phyloP scores from a whole-genome alignment of 1,140 invertebrate species.

The Ips nitidus region DNA sequence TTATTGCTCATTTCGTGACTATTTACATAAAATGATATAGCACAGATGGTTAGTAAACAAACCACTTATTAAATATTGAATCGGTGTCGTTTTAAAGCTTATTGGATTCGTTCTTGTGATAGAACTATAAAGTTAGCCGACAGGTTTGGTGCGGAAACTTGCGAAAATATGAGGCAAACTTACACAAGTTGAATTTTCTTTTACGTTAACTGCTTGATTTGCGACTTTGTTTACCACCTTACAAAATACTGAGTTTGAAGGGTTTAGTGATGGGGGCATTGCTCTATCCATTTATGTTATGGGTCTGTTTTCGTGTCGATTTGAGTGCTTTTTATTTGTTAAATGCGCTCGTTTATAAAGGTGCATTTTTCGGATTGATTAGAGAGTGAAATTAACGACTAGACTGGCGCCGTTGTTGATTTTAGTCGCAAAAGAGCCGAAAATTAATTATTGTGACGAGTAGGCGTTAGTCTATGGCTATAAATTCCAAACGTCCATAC shows the following conservation, averaged over 20 bases:
- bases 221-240: conserved; percentile 19
- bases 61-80: too few species aligned
- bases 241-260: background rate
- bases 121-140: too few species aligned
- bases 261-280: background rate
- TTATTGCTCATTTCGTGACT: background rate
- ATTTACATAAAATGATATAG: too few species aligned
- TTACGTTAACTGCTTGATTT: conserved; percentile 18
- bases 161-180: background rate
- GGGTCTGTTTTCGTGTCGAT: too few species aligned
- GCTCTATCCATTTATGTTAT: background rate
- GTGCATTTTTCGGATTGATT: too few species aligned
- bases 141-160: background rate
- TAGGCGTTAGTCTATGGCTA: background rate
- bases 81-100: too few species aligned
- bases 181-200: background rate
- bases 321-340: too few species aligned
- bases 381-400: too few species aligned
- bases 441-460: background rate
- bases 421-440: background rate
- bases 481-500: background rate
- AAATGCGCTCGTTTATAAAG: too few species aligned
- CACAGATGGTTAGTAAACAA: too few species aligned
- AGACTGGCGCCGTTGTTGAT: background rate
- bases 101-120: too few species aligned